A percentile compares a stretch with the other conserved stretches of the same genome.
Evolutionary conservation across 35 echinoderm and acorn worm genomes (phyloP).

Genomic region (Heliocidaris tuberculata): DNA sequence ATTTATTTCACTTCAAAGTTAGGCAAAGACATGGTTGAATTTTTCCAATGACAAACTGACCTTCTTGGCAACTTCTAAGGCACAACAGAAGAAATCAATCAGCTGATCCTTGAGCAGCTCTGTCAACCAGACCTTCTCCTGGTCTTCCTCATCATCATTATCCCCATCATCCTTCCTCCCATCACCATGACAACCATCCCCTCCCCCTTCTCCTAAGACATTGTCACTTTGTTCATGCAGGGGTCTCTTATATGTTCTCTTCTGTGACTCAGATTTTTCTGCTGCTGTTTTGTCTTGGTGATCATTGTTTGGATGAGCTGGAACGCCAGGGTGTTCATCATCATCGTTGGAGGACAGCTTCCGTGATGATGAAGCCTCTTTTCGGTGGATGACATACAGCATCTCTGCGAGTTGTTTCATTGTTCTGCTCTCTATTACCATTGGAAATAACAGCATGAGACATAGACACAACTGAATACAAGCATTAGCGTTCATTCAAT

Average conservation of each 20-base stretch:
- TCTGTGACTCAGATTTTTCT: background rate
- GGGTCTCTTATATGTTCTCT: background rate
- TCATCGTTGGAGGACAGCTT: background rate
- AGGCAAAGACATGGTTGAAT: background rate
- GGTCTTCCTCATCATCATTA: background rate
- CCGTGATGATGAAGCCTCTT: background rate
- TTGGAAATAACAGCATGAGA: background rate
- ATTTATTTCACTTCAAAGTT: too few relatives aligned
- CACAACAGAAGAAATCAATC: conserved; percentile 32
- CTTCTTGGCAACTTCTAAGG: conserved; percentile 33
- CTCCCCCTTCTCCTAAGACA: background rate
- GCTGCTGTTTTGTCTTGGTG: background rate
- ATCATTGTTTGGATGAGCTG: background rate
- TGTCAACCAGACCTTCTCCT: conserved; percentile 23
- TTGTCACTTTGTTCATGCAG: background rate
- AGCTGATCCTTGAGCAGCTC: conserved; percentile 32
- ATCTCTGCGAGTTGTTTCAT: background rate
- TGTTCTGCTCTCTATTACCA: background rate
- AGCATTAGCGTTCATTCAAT: too few relatives aligned
- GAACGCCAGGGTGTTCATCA: background rate
- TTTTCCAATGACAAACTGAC: background rate
- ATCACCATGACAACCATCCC: conserved; percentile 16
- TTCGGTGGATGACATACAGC: conserved; percentile 9
- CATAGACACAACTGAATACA: too few relatives aligned
- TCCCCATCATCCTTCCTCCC: background rate